These are phyloP conservation scores for Amphipyra berbera DNA, from an alignment of 2,888 invertebrate species.

Conservation along the genomic window DNA sequence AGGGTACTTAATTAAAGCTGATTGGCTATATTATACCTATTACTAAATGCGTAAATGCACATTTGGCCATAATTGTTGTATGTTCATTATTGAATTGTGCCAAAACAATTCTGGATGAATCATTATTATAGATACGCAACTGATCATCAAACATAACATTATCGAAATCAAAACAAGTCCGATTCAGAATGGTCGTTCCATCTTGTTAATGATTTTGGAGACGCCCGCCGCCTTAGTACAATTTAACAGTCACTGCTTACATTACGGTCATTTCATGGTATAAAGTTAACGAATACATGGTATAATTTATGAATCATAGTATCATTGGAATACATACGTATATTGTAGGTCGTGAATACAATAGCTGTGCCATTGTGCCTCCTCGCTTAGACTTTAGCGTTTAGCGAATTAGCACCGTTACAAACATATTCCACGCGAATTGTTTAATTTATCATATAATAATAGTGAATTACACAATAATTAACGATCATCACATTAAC, in stretches of 20 bases:
- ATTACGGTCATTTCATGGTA: conserved; percentile 55
- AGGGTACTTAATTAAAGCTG: conserved; percentile 31
- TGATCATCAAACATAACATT: conserved; percentile 18
- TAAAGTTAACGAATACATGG: conserved; percentile 59
- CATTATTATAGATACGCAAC: conserved; percentile 13
- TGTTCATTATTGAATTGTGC: conserved; percentile 54
- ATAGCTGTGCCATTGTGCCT: conserved; percentile 86
- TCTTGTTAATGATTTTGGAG: conserved; percentile 5
- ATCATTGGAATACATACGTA: conserved; percentile 59
- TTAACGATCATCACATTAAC: conserved; percentile 76
- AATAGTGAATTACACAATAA: conserved; percentile 61
- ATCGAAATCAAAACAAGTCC: conserved; percentile 12
- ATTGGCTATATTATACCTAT: conserved; percentile 26
- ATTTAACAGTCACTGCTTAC: conserved; percentile 42
- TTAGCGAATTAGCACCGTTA: conserved; percentile 55
- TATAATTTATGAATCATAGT: conserved; percentile 61
- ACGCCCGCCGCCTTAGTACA: conserved; percentile 18
- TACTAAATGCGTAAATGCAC: conserved; percentile 27
- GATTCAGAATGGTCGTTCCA: conserved; percentile 21
- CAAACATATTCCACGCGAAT: conserved; percentile 49
- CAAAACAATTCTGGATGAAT: conserved; percentile 60
- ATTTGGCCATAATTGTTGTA: conserved; percentile 24
- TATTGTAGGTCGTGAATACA: conserved; percentile 68
- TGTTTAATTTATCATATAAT: conserved; percentile 43
- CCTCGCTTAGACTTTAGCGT: conserved; percentile 70